These are phyloP conservation scores for Coryphaenoides rupestris DNA, from an alignment of 2,113 vertebrate species.

Conservation along the genomic window DNA sequence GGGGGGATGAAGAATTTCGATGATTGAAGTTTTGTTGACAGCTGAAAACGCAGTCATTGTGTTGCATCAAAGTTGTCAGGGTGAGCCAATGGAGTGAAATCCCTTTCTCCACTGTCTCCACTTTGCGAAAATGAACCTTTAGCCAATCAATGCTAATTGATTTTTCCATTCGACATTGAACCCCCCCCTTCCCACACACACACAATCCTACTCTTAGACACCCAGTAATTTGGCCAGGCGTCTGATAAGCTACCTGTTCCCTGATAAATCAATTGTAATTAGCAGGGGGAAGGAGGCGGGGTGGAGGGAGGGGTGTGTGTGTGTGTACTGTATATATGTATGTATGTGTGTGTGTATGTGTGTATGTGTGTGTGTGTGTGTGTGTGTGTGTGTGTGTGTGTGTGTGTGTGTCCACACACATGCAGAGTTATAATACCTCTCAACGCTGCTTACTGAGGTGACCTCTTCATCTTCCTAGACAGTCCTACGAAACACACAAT, in stretches of 20 bases:
- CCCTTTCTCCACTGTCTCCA: constrained; percentile 79
- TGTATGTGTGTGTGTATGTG: neutral
- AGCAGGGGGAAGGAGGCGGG: constrained; percentile 73
- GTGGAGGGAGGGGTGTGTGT: constrained; percentile 53
- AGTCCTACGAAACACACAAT: constrained; percentile 49
- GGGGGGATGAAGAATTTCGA: constrained; percentile 32
- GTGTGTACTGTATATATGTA: constrained; percentile 7
- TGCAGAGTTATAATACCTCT: constrained; percentile 60
- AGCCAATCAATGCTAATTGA: constrained; percentile 99
- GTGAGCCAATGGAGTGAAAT: constrained; percentile 84
- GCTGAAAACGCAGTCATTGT: constrained; percentile 65
- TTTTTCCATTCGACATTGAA: constrained; percentile 95
- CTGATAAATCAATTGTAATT: constrained; percentile 99
- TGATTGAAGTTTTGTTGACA: constrained; percentile 56
- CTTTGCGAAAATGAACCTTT: constrained; percentile 96
- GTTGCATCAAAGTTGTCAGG: constrained; percentile 85
- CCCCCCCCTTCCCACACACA: constrained; percentile 15
- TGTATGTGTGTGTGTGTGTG: neutral
- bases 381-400: constrained; percentile 14
- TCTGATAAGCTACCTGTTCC: constrained; percentile 98
- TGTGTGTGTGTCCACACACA: neutral
- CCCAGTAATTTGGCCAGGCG: constrained; percentile 91
- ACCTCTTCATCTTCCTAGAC: constrained; percentile 72
- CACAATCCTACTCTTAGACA: constrained; percentile 77
- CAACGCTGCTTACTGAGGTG: constrained; percentile 81